Evolutionary conservation across 2,113 vertebrate species (phyloP).

Genomic region (Sebastes schlegelii): DNA sequence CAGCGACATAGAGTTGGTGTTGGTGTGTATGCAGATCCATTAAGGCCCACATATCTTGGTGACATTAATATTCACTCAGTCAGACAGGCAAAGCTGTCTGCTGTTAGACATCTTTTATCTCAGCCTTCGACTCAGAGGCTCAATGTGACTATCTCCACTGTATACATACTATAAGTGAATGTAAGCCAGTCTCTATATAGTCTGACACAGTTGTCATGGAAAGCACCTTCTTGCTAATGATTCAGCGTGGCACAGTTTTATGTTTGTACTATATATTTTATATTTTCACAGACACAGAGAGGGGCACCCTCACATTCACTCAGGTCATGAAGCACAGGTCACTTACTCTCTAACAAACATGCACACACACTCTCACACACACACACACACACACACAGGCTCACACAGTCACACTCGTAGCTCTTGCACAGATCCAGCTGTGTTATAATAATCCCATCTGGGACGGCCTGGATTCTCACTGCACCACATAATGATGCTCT

Average conservation of each 20-base stretch:
- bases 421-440: conserved; percentile 64
- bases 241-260: conserved; percentile 17
- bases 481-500: conserved; percentile 68
- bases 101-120: conserved; percentile 27
- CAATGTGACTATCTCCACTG: conserved; percentile 15
- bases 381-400: conserved; percentile 18
- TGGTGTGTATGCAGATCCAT: conserved; percentile 56
- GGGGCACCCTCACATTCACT: conserved; percentile 40
- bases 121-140: conserved; percentile 27
- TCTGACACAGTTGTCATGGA: conserved; percentile 31
- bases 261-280: conserved; percentile 31
- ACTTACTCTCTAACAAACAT: conserved; percentile 38
- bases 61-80: conserved; percentile 74
- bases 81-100: conserved; percentile 33
- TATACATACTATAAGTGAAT: conserved; percentile 6
- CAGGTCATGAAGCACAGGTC: conserved; percentile 53
- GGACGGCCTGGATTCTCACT: conserved; percentile 62
- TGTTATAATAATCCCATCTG: conserved; percentile 75
- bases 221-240: conserved; percentile 27
- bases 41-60: conserved; percentile 63
- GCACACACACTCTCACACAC: conserved; percentile 27
- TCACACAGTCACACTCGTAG: conserved; percentile 36
- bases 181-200: conserved; percentile 17
- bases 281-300: conserved; percentile 41
- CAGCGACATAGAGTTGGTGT: conserved; percentile 66